Evolutionary conservation across 2,797 vertebrate species (phyloP), one percentile per base, ranked within the genome.

Genomic region (Australoheros facetus): DNA sequence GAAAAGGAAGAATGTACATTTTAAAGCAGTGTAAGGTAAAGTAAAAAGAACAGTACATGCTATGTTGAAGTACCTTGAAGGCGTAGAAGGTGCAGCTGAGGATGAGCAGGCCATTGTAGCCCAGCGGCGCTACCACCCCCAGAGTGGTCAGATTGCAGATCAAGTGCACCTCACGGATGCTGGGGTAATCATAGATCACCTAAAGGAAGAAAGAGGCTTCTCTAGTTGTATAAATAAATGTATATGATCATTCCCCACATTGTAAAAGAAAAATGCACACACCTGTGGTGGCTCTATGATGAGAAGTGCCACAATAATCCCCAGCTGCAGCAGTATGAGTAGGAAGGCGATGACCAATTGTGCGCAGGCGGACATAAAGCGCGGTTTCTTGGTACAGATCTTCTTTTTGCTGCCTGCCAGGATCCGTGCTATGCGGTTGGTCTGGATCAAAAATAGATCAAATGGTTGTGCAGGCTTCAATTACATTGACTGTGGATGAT

Each of bases 381-480:
- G 96, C 1, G 98, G 98, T 85, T 99, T 99, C 95, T 99, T 99
- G 85, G 98, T 99, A 89, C 98, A 99, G 88, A 99, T 99, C 93
- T 99, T 99, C 94, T 99, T 99, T 92, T 99, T 99, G 95, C 98
- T 99, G 82, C 98, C 98, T 19, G 98, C 98, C 84, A 99, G 93
- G 92, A 99, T 99, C 77, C 98, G 96, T 1, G 98, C 98, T n/a
- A 99, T 99, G 71, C 98, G 98, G 87, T 95, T 95, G 88, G 94
- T 95, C 94, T 95, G 88, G 77, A 84, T 82, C 75, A 81, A 88
- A 91, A 93, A 89, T 85, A 93, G 83, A 92, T 85, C 78, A 88
- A 82, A 85, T 73, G 84, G 74, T 92, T 79, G 70, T 71, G 77
- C 39, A 71, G 82, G 77, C 73, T 79, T 89, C 73, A 57, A 78